Base-by-base conservation (phyloP, 1,140 invertebrate genomes). In the Papilio machaon region DNA sequence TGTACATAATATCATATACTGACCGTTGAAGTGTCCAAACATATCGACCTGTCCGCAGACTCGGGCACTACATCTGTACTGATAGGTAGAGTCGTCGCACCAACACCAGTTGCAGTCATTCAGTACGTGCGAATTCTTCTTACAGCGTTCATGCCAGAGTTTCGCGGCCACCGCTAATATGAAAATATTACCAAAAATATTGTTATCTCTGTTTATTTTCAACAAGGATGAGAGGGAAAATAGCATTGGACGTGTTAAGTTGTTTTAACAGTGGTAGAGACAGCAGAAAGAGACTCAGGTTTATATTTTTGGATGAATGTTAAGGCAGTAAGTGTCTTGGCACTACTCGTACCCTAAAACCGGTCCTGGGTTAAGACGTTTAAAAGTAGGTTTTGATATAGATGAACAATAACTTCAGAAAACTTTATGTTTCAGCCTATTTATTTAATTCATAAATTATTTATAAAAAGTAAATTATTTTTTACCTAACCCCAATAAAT, bases 71-170 rank as follows among this genome's bases (percentile, higher is more conserved):
- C 92, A 94, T 0, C 74, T 77, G 79, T 85, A 94, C 15, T 79
- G 49, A 2, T 83, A 75, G 0, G 82, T 83, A 8, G 11, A 11
- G 43, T 84, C 81, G 43, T 84, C 81, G 54, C 92, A 94, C 35
- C 79, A 75, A 46, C 92, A 94, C 92, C 92, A 94, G 64, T 94
- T 94, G 58, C 92, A 94, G 47, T 94, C 92, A 76, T 92, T 94
- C 9, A 94, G 75, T 2, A 87, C 84, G 0, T 83, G 76, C 8
- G 82, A 81, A 15, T 88, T 83, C 13, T 73, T 86, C 0, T 43
- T 64, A 76, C 92, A 92, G 7, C 52, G 75, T 11, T 87, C 84
- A 8, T 30, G 82, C 87, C 89, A 91, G 43, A 89, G 9, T 73
- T 80, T 82, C 54, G 83, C 64, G 15, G 85, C 76, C 7, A 88